These are phyloP conservation scores for Anolis sagrei DNA, from an alignment of 2,113 vertebrate genomes.

Conservation along the genomic window DNA sequence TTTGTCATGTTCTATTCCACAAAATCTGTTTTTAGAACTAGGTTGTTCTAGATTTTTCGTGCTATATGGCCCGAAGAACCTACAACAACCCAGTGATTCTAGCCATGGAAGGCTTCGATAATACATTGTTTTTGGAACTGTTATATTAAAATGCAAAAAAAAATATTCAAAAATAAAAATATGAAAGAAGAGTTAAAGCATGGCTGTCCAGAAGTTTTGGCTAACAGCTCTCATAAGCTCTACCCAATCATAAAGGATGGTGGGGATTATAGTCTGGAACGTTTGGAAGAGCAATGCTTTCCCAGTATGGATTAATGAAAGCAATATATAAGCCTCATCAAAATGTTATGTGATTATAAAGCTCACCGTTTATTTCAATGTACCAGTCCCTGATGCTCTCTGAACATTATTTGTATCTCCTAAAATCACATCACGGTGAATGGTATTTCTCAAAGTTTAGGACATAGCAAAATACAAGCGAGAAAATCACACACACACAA, in stretches of 20 bases:
- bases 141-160: neutral
- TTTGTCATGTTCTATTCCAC: neutral
- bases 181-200: neutral
- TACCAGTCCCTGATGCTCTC: neutral
- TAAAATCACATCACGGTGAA: neutral
- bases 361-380: neutral
- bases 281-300: neutral
- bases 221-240: too few relatives aligned
- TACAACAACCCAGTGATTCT: too few relatives aligned
- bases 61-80: too few relatives aligned
- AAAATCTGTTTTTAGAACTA: too few relatives aligned
- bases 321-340: neutral
- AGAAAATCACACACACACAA: rapidly evolving
- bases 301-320: neutral
- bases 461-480: neutral
- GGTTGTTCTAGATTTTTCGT: too few relatives aligned
- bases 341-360: neutral
- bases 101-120: too few relatives aligned
- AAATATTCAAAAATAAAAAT: neutral
- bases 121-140: too few relatives aligned
- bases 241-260: neutral
- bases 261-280: neutral
- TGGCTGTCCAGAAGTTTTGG: neutral
- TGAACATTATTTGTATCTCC: neutral
- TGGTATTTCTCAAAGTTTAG: neutral